Evolutionary conservation across 2,888 invertebrate species (phyloP).

Genomic region (Drosophila affinis): DNA sequence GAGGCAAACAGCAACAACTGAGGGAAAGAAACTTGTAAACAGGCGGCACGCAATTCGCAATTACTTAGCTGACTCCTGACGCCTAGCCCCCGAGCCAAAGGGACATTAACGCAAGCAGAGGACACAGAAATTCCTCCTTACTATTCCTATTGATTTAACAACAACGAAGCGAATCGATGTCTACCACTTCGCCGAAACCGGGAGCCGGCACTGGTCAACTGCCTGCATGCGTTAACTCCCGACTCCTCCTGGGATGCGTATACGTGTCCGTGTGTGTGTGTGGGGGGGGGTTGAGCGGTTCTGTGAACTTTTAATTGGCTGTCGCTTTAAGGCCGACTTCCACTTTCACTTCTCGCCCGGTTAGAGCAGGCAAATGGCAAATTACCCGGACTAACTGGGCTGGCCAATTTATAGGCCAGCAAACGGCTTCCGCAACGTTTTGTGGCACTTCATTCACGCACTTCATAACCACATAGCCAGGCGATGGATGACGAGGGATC

Average conservation of each 20-base stretch:
- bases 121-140: conserved; percentile 12
- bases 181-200: conserved; percentile 2
- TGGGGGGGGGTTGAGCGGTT: conserved; percentile 5
- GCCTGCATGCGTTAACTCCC: background rate
- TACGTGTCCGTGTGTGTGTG: background rate
- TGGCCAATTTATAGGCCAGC: conserved; percentile 65
- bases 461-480: conserved; percentile 45
- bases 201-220: conserved; percentile 1
- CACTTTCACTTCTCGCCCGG: conserved; percentile 30
- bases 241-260: conserved; percentile 2
- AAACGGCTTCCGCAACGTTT: conserved; percentile 44
- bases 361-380: conserved; percentile 39
- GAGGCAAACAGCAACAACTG: conserved; percentile 3
- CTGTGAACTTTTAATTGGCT: conserved; percentile 30
- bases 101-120: conserved; percentile 41
- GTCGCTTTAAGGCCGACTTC: conserved; percentile 29
- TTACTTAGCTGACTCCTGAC: conserved; percentile 63
- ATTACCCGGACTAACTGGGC: conserved; percentile 66
- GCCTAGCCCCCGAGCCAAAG: conserved; percentile 13
- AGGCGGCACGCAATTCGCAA: conserved; percentile 72
- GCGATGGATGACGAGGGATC: conserved; percentile 2
- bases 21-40: conserved; percentile 49
- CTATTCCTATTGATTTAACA: conserved; percentile 73
- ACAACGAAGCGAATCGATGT: conserved; percentile 15
- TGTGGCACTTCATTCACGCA: conserved; percentile 50